These are phyloP conservation scores for Monopis laevigella DNA, from an alignment of 2,888 invertebrate genomes.

Conservation along the genomic window DNA sequence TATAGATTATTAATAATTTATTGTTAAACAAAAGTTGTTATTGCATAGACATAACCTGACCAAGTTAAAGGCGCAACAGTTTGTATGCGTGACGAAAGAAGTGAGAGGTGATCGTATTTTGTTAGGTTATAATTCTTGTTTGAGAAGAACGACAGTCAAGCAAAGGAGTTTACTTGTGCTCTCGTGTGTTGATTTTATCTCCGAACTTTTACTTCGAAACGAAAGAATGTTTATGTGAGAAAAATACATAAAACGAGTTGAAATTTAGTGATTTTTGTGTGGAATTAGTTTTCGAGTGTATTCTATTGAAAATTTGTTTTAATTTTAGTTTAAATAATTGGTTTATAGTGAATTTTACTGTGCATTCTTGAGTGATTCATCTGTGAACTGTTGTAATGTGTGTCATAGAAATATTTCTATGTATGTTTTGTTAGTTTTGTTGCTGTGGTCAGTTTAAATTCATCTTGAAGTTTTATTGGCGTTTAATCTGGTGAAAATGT, in stretches of 20 bases:
- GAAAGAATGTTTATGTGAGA: background rate
- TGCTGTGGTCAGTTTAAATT: background rate
- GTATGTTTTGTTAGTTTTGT: background rate
- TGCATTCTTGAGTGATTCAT: slow-evolving; percentile 11
- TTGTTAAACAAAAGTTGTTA: slow-evolving; percentile 4
- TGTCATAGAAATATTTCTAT: slow-evolving; percentile 9
- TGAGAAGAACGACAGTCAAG: slow-evolving; percentile 40
- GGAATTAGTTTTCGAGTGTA: background rate
- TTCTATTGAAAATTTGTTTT: slow-evolving; percentile 4
- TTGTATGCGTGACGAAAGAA: slow-evolving; percentile 21
- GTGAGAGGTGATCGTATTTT: slow-evolving; percentile 32
- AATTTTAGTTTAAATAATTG: background rate
- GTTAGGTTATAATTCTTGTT: slow-evolving; percentile 46
- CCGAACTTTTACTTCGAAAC: slow-evolving; percentile 5
- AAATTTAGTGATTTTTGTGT: background rate
- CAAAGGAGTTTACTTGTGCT: slow-evolving; percentile 31
- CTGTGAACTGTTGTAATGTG: slow-evolving; percentile 1
- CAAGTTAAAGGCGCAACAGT: slow-evolving; percentile 43
- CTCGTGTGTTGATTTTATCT: slow-evolving; percentile 25
- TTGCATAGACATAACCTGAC: slow-evolving; percentile 30
- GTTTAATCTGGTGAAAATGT: too few species aligned
- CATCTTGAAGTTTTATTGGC: background rate
- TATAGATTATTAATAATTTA: slow-evolving; percentile 1
- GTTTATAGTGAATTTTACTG: background rate
- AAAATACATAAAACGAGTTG: background rate